phyloP scores from a whole-genome alignment of 2,888 invertebrate species.

The Punctoribates punctum region DNA sequence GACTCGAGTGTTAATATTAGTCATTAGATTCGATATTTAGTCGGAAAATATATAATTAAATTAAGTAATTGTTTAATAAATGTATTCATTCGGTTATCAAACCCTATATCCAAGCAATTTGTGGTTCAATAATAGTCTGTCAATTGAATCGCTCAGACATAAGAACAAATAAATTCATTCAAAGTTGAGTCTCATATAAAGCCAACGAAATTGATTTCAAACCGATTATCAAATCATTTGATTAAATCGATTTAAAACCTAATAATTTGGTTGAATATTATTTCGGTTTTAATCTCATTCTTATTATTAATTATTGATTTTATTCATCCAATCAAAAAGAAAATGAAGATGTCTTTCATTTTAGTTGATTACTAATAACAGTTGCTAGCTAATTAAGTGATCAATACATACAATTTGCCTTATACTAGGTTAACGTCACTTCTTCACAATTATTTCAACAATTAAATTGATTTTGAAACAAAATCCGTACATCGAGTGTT shows the following conservation, averaged over 20 bases:
- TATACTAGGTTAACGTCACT: too few relatives aligned
- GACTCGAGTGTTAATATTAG: conserved; percentile 24
- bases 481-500: background rate
- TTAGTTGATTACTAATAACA: background rate
- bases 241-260: too few relatives aligned
- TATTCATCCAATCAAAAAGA: background rate
- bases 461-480: background rate
- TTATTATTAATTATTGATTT: too few relatives aligned
- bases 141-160: background rate
- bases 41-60: conserved; percentile 20
- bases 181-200: background rate
- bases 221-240: too few relatives aligned
- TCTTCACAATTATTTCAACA: too few relatives aligned
- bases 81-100: conserved; percentile 1
- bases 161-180: background rate
- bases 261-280: too few relatives aligned
- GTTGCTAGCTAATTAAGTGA: background rate
- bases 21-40: conserved; percentile 22
- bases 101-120: conserved; percentile 1
- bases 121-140: conserved; percentile 14
- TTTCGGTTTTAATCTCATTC: too few relatives aligned
- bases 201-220: background rate
- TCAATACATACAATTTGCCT: too few relatives aligned
- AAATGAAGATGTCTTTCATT: background rate
- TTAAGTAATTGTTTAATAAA: conserved; percentile 28